Evolutionary conservation across 2,797 vertebrate species (phyloP).

Genomic region (Sphenopsis melanotis): DNA sequence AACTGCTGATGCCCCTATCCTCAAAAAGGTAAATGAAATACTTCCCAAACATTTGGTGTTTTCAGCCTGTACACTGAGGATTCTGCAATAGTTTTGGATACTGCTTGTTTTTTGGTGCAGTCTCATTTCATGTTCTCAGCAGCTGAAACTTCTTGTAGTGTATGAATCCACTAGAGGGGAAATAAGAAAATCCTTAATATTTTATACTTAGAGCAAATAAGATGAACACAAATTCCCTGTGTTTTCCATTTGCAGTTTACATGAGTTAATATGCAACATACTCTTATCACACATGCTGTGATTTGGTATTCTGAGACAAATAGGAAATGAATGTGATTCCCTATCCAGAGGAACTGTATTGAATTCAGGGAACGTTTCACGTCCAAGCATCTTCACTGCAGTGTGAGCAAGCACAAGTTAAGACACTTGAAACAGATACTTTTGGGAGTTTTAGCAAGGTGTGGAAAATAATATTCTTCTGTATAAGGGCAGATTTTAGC

Average conservation of each 20-base stretch:
- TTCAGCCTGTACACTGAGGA: not conserved
- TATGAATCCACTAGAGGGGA: not conserved
- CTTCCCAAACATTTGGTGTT: not conserved
- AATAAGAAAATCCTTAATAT: constrained; percentile 1
- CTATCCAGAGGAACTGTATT: not conserved
- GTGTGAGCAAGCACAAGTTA: not conserved
- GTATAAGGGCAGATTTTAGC: not conserved
- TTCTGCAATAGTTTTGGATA: not conserved
- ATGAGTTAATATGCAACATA: not conserved
- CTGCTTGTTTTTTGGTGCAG: not conserved
- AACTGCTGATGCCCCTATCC: not conserved
- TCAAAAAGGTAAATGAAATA: not conserved
- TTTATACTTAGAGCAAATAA: not conserved
- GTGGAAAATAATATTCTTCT: not conserved
- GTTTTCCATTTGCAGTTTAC: constrained; percentile 1
- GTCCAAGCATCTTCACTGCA: not conserved
- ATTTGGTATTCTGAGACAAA: constrained; percentile 4
- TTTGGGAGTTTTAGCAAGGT: not conserved
- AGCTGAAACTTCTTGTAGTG: not conserved
- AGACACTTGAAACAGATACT: not conserved
- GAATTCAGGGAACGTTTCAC: constrained; percentile 14
- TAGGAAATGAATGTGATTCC: not conserved
- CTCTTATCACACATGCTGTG: not conserved
- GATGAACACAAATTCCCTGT: constrained; percentile 17
- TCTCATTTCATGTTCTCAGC: not conserved